Percentiles rank a stretch among this genome's conserved stretches.
These are phyloP conservation scores for Parasteatoda lunata DNA, from an alignment of 2,888 invertebrate genomes.

Conservation along the genomic window DNA sequence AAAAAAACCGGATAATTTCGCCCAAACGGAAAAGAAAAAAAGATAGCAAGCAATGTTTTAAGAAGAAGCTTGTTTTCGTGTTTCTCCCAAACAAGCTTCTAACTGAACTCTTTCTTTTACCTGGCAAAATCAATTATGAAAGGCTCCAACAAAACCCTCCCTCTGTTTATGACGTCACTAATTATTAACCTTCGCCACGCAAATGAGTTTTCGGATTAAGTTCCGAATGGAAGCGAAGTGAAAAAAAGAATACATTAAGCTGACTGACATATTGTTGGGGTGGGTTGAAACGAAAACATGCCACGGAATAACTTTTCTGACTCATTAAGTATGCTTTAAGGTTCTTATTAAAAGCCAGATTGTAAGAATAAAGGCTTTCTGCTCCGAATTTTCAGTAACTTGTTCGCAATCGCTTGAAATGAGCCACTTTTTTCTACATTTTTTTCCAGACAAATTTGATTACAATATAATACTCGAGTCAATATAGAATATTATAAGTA, in stretches of 20 bases:
- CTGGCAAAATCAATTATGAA: conserved; percentile 16
- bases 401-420: conserved; percentile 4
- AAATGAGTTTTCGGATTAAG: conserved; percentile 60
- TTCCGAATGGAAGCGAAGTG: conserved; percentile 6
- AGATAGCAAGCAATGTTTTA: background rate
- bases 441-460: background rate
- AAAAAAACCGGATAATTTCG: background rate
- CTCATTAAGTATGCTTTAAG: conserved; percentile 47
- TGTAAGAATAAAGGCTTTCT: conserved; percentile 33
- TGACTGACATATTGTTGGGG: conserved; percentile 35
- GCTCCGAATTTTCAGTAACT: conserved; percentile 31
- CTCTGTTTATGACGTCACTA: conserved; percentile 55
- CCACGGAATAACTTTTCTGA: conserved; percentile 44
- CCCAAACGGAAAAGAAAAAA: background rate
- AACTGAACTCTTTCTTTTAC: background rate
- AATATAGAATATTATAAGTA: no score
- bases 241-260: conserved; percentile 15
- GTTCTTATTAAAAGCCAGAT: conserved; percentile 48
- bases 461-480: no score
- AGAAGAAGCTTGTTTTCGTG: background rate
- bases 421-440: background rate
- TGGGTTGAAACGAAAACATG: conserved; percentile 37
- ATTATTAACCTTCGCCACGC: conserved; percentile 52
- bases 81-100: conserved; percentile 10
- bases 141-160: conserved; percentile 30